Conservation (phyloP, 92 coral and sea anemone genomes). For the Meandrina meandrites region DNA sequence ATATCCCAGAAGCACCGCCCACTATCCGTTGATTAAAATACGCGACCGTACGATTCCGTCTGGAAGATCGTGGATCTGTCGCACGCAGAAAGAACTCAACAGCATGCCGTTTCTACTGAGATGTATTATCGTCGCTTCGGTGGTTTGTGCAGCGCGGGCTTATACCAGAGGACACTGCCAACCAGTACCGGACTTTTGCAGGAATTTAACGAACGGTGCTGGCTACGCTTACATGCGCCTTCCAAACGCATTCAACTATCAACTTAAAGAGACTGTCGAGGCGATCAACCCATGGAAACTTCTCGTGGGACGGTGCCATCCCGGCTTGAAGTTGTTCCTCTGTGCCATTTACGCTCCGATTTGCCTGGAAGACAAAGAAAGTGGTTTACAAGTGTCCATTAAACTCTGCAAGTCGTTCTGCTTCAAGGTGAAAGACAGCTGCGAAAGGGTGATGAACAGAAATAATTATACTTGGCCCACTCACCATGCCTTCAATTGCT, state of each 20-base stretch:
- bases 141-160: background rate
- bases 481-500: slow-evolving; percentile 51
- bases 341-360: slow-evolving; percentile 88
- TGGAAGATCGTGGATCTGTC: slow-evolving; percentile 29
- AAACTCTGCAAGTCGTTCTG: slow-evolving; percentile 78
- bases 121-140: background rate
- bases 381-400: slow-evolving; percentile 13
- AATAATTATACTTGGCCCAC: slow-evolving; percentile 72
- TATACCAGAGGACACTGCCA: slow-evolving; percentile 1
- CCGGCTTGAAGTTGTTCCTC: slow-evolving; percentile 56
- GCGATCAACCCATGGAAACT: slow-evolving; percentile 56
- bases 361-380: slow-evolving; percentile 48
- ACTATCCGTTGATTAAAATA: slow-evolving; percentile 21
- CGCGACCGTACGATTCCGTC: slow-evolving; percentile 25
- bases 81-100: background rate
- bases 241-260: slow-evolving; percentile 60
- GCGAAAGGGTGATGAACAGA: slow-evolving; percentile 72
- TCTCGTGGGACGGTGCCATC: slow-evolving; percentile 49
- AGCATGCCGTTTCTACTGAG: slow-evolving; percentile 10
- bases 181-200: slow-evolving; percentile 38
- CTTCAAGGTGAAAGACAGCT: slow-evolving; percentile 44
- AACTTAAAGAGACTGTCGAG: slow-evolving; percentile 17
- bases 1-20: slow-evolving; percentile 54
- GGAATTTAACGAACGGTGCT: slow-evolving; percentile 39
- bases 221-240: slow-evolving; percentile 57